Evolutionary conservation across 2,888 invertebrate genomes (phyloP), one percentile per base, ranked within the genome.

Genomic region (Scrobipalpa costella): DNA sequence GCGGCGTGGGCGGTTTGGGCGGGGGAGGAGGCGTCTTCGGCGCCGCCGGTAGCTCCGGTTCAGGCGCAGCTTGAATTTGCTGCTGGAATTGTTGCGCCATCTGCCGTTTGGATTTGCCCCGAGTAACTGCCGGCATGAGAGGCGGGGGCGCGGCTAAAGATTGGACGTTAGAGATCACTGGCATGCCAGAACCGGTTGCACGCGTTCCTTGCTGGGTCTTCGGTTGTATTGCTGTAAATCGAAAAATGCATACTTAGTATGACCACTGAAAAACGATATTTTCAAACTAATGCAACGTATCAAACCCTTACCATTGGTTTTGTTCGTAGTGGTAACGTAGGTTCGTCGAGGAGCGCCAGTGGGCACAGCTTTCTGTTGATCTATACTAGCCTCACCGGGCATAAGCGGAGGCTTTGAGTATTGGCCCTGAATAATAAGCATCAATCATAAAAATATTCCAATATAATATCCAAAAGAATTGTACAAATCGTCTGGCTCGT

Each of bases 161-260:
- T 57, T 95, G 94, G 0, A 96, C 95, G 64, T 93, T 94, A 0
- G 95, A 94, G 72, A 96, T 96, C 0, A 96, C 94, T 0, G 95
- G 95, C 76, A 95, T 81, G 2, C 92, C 84, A 15, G 33, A 17
- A 50, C 17, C 7, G 15, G 44, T 44, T 44, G 44, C n/a, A 15
- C 44, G 44, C 50, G 86, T 70, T 33, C 85, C 75, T 66, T 73
- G 73, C 63, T 79, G 84, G 6, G 71, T 68, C 69, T 86, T 86
- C n/a, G 21, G 50, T 0, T 69, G 19, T 21, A 77, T 67, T 66
- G 78, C 73, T 77, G 73, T 13, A 52, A 9, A 49, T 49, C 47
- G 64, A 66, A 21, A 63, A 60, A 47, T 33, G 17, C 49, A 44
- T 44, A 63, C 49, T 21, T 58, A 47, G 38, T 17, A 7, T 17